Percentiles rank a stretch among this genome's conserved stretches.
These are phyloP conservation scores for Zygaena filipendulae DNA, from an alignment of 2,888 invertebrate genomes.

Conservation along the genomic window DNA sequence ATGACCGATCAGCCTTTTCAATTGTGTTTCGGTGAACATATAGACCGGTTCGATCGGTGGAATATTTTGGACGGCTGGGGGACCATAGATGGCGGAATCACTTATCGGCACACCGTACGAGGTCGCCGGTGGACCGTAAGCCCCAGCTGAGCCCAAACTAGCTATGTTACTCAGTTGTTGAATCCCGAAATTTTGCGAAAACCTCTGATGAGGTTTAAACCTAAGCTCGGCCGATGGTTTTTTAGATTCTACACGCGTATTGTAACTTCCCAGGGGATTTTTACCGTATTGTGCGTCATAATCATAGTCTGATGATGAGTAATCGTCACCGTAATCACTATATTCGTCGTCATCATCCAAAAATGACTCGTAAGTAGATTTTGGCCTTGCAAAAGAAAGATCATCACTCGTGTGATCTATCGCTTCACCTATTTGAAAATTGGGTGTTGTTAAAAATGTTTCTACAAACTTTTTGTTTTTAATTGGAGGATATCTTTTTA, in stretches of 20 bases:
- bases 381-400: too few relatives aligned
- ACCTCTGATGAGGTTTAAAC: background rate
- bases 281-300: constrained; percentile 19
- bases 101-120: constrained; percentile 24
- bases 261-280: background rate
- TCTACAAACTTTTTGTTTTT: constrained; percentile 15
- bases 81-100: constrained; percentile 13
- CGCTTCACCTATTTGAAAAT: constrained; percentile 30
- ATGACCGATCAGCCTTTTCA: constrained; percentile 41
- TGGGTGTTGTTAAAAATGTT: constrained; percentile 25
- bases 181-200: background rate
- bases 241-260: background rate
- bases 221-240: background rate
- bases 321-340: constrained; percentile 24
- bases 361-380: constrained; percentile 9
- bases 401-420: constrained; percentile 23
- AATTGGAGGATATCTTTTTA: constrained; percentile 23
- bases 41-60: constrained; percentile 41
- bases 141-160: constrained; percentile 11
- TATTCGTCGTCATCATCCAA: constrained; percentile 29
- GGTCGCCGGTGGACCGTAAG: constrained; percentile 15
- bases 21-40: constrained; percentile 44
- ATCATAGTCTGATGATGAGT: constrained; percentile 22
- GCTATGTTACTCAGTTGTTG: constrained; percentile 13
- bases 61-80: constrained; percentile 16